A percentile compares a stretch with the other conserved stretches of the same genome.
Conservation (phyloP, 2,113 vertebrate genomes). For the Daphoenositta chrysoptera region DNA sequence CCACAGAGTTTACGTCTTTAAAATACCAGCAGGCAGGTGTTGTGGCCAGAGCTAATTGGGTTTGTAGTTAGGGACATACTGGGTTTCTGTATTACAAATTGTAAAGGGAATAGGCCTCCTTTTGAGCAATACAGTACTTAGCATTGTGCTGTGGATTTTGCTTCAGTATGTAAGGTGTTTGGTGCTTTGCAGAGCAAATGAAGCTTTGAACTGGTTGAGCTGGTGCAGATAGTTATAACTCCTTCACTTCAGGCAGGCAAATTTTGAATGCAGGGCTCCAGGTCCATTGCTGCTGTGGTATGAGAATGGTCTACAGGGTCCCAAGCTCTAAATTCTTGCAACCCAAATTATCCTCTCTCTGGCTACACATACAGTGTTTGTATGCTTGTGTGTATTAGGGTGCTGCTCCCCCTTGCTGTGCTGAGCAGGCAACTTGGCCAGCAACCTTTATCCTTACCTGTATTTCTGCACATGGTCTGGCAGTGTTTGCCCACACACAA, state of each 20-base stretch:
- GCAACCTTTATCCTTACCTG: neutral
- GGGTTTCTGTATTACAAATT: neutral
- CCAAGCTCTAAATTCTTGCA: neutral
- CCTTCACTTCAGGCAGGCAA: neutral
- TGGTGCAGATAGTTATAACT: neutral
- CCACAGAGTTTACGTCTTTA: neutral
- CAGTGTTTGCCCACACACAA: neutral
- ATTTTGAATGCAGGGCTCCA: neutral
- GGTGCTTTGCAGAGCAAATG: neutral
- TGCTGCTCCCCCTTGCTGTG: neutral
- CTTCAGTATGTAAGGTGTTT: neutral
- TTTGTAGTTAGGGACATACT: neutral
- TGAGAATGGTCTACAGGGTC: neutral
- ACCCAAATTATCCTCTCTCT: neutral
- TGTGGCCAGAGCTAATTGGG: neutral
- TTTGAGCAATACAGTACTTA: neutral
- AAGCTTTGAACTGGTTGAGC: neutral
- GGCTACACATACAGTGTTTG: neutral
- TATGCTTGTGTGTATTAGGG: neutral
- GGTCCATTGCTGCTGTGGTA: neutral
- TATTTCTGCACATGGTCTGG: neutral
- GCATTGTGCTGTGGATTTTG: neutral
- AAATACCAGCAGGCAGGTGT: neutral
- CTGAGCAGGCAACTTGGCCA: neutral
- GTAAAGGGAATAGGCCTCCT: neutral